These are phyloP conservation scores for Thunnus thynnus DNA, from an alignment of 2,113 vertebrate genomes.

Conservation along the genomic window DNA sequence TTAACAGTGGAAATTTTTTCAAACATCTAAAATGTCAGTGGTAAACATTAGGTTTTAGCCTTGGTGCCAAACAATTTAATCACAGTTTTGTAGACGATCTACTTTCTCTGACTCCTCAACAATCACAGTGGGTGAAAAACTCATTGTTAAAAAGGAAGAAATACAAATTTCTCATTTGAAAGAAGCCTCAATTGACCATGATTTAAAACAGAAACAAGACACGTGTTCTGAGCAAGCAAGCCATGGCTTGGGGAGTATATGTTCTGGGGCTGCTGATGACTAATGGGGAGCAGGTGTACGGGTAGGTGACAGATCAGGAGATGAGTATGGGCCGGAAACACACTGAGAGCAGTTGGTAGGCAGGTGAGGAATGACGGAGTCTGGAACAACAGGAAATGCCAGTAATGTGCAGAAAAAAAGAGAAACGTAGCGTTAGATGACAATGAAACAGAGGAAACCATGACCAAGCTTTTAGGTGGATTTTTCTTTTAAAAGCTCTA, in stretches of 20 bases:
- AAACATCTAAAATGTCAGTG: neutral
- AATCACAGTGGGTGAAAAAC: neutral
- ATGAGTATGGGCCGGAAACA: constrained; percentile 12
- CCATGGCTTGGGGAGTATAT: neutral
- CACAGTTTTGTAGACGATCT: neutral
- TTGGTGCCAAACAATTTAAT: neutral
- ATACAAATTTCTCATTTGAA: neutral
- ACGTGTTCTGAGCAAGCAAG: neutral
- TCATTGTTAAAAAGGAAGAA: neutral
- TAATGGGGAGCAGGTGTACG: constrained; percentile 53
- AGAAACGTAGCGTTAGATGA: neutral
- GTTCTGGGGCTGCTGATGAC: constrained; percentile 13
- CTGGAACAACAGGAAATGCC: constrained; percentile 23
- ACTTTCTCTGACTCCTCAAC: constrained; percentile 1
- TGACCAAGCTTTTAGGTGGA: constrained; percentile 3
- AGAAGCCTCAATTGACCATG: neutral
- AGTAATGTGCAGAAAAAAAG: constrained; percentile 6
- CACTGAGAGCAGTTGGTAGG: constrained; percentile 20
- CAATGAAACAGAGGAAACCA: constrained; percentile 34
- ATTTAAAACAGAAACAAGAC: neutral
- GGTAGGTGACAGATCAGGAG: constrained; percentile 39
- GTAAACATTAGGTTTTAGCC: neutral
- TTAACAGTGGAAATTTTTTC: neutral
- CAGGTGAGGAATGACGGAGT: constrained; percentile 34
- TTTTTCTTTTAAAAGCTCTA: neutral